Base-by-base conservation (phyloP, 2,888 invertebrate species). In the Phalera bucephala region DNA sequence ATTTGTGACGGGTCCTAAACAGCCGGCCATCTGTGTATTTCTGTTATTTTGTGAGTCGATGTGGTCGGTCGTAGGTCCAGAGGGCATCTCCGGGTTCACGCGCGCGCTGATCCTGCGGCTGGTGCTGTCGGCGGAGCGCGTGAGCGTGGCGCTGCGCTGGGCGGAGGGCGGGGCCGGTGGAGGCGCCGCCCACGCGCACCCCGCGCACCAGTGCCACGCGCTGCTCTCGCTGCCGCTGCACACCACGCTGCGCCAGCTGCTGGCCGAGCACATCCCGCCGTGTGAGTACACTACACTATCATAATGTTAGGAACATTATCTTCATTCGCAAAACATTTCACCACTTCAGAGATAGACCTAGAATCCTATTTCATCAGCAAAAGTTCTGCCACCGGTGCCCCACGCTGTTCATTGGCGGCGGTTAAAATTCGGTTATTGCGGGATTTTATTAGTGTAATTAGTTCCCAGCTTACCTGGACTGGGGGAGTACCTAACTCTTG, bases 91-190 rank as follows among this genome's bases (percentile, higher is more conserved):
- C 0, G 97, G 97, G 4, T 97, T 97, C 84, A 95, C 96, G 23
- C 92, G 97, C 15, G 93, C 97, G 33, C 86, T 98, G 39, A 94
- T 97, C 50, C 88, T 97, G 34, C 97, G 97, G 65, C 91, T 97
- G 36, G 87, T 98, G 47, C 85, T 98, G 46, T 96, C 97, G 65
- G 95, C 95, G 65, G 97, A 97, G 82, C 95, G 95, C 60, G 93
- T 95, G 44, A 91, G 93, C 13, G 94, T 97, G 13, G 94, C 94
- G 54, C 92, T 97, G 39, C 84, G 86, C 38, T 88, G 82, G 86
- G 75, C 89, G 7, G 71, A 76, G 40, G 64, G 62, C 22, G 47
- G 38, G 6, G 46, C 6, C 26, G 34, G 11, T 6, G 38, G 10
- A 40, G 91, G 94, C 56, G 94, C 93, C 51, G 93, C 92, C 50